Conservation (phyloP, 2,113 vertebrate species). For the Leucoraja erinaceus region DNA sequence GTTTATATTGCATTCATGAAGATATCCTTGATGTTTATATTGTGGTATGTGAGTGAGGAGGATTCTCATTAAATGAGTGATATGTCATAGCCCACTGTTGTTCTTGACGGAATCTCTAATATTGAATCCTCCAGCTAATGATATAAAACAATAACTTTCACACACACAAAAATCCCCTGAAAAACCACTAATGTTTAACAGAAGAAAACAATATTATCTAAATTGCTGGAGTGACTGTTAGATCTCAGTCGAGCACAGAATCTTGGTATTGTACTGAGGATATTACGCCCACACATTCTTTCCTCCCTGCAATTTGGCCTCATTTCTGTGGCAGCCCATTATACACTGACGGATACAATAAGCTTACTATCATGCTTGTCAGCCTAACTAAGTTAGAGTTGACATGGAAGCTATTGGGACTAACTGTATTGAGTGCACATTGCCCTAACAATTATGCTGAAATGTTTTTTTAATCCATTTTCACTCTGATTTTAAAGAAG, state of each 20-base stretch:
- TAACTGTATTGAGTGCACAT: neutral
- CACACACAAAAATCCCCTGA: neutral
- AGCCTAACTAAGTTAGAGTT: slow-evolving; percentile 24
- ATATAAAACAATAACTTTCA: slow-evolving; percentile 31
- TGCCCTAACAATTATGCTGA: slow-evolving; percentile 4
- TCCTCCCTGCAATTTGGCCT: slow-evolving; percentile 31
- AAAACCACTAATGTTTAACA: slow-evolving; percentile 25
- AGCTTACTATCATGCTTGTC: slow-evolving; percentile 30
- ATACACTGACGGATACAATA: slow-evolving; percentile 29
- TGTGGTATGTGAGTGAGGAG: neutral
- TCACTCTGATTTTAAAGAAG: neutral
- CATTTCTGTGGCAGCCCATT: slow-evolving; percentile 34
- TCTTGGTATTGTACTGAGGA: slow-evolving; percentile 28
- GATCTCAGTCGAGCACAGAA: slow-evolving; percentile 22
- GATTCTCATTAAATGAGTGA: slow-evolving; percentile 13
- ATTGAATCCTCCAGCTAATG: slow-evolving; percentile 30
- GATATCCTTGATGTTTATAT: slow-evolving; percentile 10
- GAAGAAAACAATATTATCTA: slow-evolving; percentile 34
- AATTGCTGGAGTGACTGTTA: slow-evolving; percentile 22
- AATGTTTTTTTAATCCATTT: neutral
- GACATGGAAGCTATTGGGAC: slow-evolving; percentile 4
- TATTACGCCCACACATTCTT: slow-evolving; percentile 32
- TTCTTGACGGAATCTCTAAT: neutral
- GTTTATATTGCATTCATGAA: neutral
- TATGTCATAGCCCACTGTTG: neutral